Base-by-base conservation (phyloP, 1,140 invertebrate species). In the Chelonus insularis region DNA sequence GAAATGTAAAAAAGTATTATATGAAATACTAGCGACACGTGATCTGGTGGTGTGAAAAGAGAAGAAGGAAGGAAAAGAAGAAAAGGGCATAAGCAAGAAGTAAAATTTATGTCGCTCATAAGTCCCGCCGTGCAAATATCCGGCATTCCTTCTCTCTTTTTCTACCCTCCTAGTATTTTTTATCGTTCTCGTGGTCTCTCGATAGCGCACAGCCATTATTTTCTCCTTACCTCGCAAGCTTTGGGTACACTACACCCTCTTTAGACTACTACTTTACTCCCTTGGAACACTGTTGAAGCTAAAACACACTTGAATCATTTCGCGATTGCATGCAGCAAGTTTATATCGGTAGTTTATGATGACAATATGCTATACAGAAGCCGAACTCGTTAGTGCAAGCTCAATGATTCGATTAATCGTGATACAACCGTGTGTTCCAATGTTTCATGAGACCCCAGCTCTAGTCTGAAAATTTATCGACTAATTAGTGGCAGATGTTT, bases 61-160 rank as follows among this genome's bases (percentile, higher is more conserved):
- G 23, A 32, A 36, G 8, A 36, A 12, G 8, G 25, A 39, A 18
- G 45, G 43, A 12, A 58, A 25, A 18, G 45, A 25, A 12, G 48
- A 25, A 3, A 16, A 48, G 48, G 21, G 39, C 34, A 43, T 57
- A 39, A 62, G 45, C 23, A 63, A 63, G 61, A 63, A 63, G 56
- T 39, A 20, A 63, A 63, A 63, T 63, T 63, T 63, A 63, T 63
- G 61, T 63, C 50, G 61, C 55, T 63, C 61, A 63, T 63, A 63
- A 63, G 61, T 63, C 56, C 34, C 61, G 54, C 43, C 61, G 61
- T 51, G 55, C 56, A 63, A 63, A 63, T 63, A 63, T 63, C 56
- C 54, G 34, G 36, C 34, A 39, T 29, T 48, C 43, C 25, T 18
- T 48, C 29, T 57, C 39, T 43, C 25, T 54, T 25, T 55, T 21